These are phyloP conservation scores for Torymus aiolomorphi DNA, from an alignment of 2,888 invertebrate genomes.

Conservation along the genomic window DNA sequence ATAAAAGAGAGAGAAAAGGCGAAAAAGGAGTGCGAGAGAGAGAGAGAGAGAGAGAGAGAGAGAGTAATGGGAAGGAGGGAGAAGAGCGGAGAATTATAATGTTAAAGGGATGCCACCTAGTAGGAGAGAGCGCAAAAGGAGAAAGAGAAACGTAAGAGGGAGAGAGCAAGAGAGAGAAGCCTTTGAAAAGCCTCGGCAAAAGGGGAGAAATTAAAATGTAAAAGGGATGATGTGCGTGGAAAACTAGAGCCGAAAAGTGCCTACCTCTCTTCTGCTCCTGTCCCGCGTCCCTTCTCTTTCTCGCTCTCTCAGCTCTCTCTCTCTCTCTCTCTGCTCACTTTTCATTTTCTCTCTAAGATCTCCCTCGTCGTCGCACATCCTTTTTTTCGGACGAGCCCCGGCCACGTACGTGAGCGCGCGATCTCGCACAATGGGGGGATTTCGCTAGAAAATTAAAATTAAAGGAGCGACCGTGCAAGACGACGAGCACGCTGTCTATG, in stretches of 20 bases:
- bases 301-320: constrained; percentile 14
- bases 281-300: background rate
- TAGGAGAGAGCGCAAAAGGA: constrained; percentile 48
- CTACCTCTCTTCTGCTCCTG: constrained; percentile 58
- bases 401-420: background rate
- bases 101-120: constrained; percentile 74
- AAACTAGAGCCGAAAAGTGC: constrained; percentile 65
- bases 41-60: constrained; percentile 32
- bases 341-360: constrained; percentile 52
- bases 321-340: constrained; percentile 12
- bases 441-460: constrained; percentile 27
- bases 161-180: constrained; percentile 25
- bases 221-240: constrained; percentile 74
- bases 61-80: constrained; percentile 28
- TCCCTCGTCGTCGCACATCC: constrained; percentile 8
- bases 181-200: constrained; percentile 72
- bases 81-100: constrained; percentile 71
- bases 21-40: constrained; percentile 48
- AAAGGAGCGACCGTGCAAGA: background rate
- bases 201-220: constrained; percentile 75
- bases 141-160: constrained; percentile 13
- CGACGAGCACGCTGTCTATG: background rate
- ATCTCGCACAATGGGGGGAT: constrained; percentile 2
- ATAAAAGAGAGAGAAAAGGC: constrained; percentile 2
- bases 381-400: background rate